Conservation (phyloP, 2,888 invertebrate genomes). For the Ectropis crepuscularia region DNA sequence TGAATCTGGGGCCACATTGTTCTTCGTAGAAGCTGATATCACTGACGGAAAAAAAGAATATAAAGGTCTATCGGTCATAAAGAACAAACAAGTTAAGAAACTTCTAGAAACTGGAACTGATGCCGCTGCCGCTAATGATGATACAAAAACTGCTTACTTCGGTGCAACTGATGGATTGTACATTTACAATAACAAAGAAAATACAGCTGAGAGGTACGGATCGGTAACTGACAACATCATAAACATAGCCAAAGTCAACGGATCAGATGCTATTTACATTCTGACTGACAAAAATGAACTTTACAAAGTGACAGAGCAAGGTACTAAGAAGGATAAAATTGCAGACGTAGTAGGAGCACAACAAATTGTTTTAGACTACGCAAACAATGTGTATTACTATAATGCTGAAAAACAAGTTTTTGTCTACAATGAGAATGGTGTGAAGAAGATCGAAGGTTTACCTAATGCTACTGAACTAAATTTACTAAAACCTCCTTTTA, state of each 20-base stretch:
- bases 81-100: constrained; percentile 47
- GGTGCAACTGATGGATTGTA: constrained; percentile 55
- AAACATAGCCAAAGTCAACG: constrained; percentile 55
- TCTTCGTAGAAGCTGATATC: constrained; percentile 49
- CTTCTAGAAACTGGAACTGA: constrained; percentile 57
- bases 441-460: constrained; percentile 59
- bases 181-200: constrained; percentile 44
- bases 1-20: constrained; percentile 6
- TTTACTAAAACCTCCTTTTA: constrained; percentile 59
- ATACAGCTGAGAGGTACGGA: constrained; percentile 58
- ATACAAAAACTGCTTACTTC: constrained; percentile 48
- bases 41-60: constrained; percentile 45
- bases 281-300: constrained; percentile 59
- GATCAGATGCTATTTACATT: constrained; percentile 58
- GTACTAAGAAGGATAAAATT: constrained; percentile 58
- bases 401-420: constrained; percentile 55
- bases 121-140: constrained; percentile 47
- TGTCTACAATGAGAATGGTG: constrained; percentile 49
- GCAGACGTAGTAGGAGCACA: constrained; percentile 55
- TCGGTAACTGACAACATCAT: constrained; percentile 58
- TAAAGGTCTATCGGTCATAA: constrained; percentile 55
- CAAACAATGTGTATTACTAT: constrained; percentile 63
- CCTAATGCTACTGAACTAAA: constrained; percentile 52
- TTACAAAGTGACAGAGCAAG: constrained; percentile 64
- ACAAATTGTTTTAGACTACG: constrained; percentile 62